Evolutionary conservation across 2,797 vertebrate genomes (phyloP).

Genomic region (Morus bassanus): DNA sequence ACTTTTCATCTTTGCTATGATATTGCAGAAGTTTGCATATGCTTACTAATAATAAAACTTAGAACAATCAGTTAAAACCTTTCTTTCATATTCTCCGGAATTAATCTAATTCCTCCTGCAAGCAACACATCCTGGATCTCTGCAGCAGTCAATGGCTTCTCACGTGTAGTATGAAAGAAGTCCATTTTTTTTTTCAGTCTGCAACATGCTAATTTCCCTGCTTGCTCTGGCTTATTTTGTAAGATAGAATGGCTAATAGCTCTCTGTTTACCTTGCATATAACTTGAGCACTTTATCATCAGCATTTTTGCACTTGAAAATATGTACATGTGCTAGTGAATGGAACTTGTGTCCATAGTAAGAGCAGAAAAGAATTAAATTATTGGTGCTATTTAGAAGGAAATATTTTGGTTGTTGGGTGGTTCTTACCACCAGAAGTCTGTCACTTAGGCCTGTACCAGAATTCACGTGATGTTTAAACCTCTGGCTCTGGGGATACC

Average conservation of each 20-base stretch:
- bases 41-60: not conserved
- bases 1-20: not conserved
- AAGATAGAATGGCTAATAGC: not conserved
- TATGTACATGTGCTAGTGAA: accelerated
- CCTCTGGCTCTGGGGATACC: not conserved
- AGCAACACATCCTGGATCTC: not conserved
- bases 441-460: not conserved
- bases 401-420: not conserved
- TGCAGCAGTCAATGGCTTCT: not conserved
- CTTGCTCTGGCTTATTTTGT: not conserved
- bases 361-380: not conserved
- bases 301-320: not conserved
- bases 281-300: not conserved
- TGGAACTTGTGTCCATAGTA: not conserved
- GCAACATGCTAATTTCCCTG: not conserved
- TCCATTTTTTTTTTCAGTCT: not conserved
- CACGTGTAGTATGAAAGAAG: not conserved
- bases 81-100: not conserved
- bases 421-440: not conserved
- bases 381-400: not conserved
- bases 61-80: not conserved
- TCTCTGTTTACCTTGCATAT: not conserved
- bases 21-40: not conserved
- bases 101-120: not conserved
- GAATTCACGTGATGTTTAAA: not conserved